phyloP scores from a whole-genome alignment of 2,888 invertebrate species.

The Sinelater perroti region DNA sequence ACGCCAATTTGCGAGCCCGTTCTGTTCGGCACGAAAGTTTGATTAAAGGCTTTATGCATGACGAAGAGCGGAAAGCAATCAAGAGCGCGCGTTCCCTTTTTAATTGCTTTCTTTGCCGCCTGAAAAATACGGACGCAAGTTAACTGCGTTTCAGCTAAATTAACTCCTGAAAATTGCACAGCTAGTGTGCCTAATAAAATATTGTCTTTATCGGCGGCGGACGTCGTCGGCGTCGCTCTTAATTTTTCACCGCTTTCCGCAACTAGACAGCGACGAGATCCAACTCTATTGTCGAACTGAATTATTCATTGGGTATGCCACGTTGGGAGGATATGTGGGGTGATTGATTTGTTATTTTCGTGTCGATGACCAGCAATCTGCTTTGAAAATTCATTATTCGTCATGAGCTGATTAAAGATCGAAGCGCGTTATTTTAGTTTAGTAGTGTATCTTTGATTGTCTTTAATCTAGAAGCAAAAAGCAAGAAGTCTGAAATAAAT shows the following conservation, averaged over 20 bases:
- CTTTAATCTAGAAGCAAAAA: too few species aligned
- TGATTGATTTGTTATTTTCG: slow-evolving; percentile 10
- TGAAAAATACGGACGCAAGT: slow-evolving; percentile 3
- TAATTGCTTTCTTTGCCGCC: slow-evolving; percentile 11
- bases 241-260: not conserved
- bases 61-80: not conserved
- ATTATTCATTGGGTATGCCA: slow-evolving; percentile 3
- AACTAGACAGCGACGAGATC: too few species aligned
- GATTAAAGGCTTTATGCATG: not conserved
- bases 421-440: too few species aligned
- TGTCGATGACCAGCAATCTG: slow-evolving; percentile 9
- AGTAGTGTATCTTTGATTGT: too few species aligned
- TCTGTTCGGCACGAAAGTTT: not conserved
- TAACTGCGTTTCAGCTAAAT: slow-evolving; percentile 12
- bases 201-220: not conserved
- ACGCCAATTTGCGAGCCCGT: not conserved
- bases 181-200: slow-evolving; percentile 2
- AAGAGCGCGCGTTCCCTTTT: not conserved
- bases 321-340: not conserved
- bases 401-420: too few species aligned
- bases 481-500: too few species aligned
- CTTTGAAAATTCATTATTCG: not conserved
- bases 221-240: not conserved
- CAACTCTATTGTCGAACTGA: not conserved
- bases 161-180: not conserved